A percentile compares a stretch with the other conserved stretches of the same genome.
phyloP scores from a whole-genome alignment of 2,888 invertebrate genomes.

The Eupelmus urozonus region DNA sequence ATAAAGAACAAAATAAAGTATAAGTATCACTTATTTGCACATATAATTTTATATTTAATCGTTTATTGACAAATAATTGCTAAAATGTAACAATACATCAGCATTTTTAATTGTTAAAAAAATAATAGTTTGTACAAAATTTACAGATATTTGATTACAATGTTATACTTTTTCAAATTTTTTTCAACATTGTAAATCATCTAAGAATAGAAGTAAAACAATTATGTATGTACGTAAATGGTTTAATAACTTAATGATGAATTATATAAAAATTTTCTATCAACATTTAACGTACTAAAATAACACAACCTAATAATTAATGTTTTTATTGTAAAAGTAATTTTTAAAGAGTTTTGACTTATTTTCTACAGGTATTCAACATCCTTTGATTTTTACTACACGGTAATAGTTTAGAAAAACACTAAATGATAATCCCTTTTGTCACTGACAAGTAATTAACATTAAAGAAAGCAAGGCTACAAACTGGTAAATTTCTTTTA shows the following conservation, averaged over 20 bases:
- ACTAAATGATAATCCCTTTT: not conserved
- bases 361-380: not conserved
- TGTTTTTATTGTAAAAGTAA: constrained; percentile 3
- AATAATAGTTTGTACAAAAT: constrained; percentile 51
- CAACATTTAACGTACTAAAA: constrained; percentile 14
- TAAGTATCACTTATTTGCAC: constrained; percentile 20
- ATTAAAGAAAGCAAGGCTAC: constrained; percentile 53
- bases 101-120: constrained; percentile 30
- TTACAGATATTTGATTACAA: constrained; percentile 38
- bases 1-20: constrained; percentile 35
- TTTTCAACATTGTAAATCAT: constrained; percentile 32
- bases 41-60: constrained; percentile 30
- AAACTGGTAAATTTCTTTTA: constrained; percentile 65
- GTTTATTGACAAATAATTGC: constrained; percentile 35
- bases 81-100: constrained; percentile 28
- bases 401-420: constrained; percentile 12
- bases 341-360: constrained; percentile 3
- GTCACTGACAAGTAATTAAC: constrained; percentile 14
- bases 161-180: constrained; percentile 16
- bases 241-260: constrained; percentile 17
- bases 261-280: constrained; percentile 35
- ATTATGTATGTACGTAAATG: not conserved
- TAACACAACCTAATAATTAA: constrained; percentile 11
- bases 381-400: not conserved
- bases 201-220: constrained; percentile 24